Evolutionary conservation across 2,888 invertebrate species (phyloP).

Genomic region (Acanthopleura granulata): DNA sequence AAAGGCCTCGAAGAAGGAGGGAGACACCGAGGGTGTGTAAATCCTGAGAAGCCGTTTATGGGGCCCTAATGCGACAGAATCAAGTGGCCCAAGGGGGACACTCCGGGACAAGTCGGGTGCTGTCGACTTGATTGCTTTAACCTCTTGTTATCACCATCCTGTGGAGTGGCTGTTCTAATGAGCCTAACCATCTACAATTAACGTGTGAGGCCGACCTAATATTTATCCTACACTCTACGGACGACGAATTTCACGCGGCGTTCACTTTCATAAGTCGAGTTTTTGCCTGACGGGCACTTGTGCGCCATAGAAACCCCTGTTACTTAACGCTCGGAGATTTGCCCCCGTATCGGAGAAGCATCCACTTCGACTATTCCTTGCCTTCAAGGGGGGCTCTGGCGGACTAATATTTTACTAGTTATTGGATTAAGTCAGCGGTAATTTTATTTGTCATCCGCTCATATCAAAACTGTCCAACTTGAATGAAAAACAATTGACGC

Average conservation of each 20-base stretch:
- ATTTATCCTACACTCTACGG: not conserved
- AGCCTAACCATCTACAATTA: constrained; percentile 5
- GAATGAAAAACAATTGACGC: constrained; percentile 10
- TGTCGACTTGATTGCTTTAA: too few species aligned
- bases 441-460: constrained; percentile 8
- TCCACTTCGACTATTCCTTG: too few species aligned
- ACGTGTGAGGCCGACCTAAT: not conserved
- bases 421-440: not conserved
- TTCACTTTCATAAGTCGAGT: constrained; percentile 2
- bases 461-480: constrained; percentile 7
- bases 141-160: constrained; percentile 1
- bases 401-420: constrained; percentile 5
- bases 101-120: too few species aligned
- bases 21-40: too few species aligned
- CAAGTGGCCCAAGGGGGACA: too few species aligned
- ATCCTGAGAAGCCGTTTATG: too few species aligned
- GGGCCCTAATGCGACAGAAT: too few species aligned
- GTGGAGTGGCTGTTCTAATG: not conserved
- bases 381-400: not conserved
- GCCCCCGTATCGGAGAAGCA: too few species aligned
- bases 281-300: not conserved
- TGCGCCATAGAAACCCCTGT: not conserved
- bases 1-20: too few species aligned
- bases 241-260: not conserved
- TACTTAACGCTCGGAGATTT: too few species aligned